These are phyloP conservation scores for Merodon equestris DNA, from an alignment of 2,888 invertebrate genomes.

Conservation along the genomic window DNA sequence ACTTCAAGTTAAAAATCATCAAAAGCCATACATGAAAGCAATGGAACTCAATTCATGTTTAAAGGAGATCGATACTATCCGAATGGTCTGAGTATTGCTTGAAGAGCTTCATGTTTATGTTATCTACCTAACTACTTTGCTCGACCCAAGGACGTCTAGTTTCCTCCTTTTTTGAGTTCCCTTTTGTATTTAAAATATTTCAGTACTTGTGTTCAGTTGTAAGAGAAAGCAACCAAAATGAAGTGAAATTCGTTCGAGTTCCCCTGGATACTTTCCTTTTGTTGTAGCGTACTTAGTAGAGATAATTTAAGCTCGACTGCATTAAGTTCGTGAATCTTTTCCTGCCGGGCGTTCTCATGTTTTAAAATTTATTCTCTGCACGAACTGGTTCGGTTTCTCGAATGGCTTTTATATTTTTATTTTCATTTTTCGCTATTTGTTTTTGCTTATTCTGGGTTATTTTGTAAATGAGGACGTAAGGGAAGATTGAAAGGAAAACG, in stretches of 20 bases:
- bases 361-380: slow-evolving; percentile 41
- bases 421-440: slow-evolving; percentile 14
- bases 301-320: slow-evolving; percentile 31
- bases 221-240: slow-evolving; percentile 1
- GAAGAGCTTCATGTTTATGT: no score
- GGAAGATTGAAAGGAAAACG: background rate
- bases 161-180: slow-evolving; percentile 9
- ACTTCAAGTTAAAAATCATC: no score
- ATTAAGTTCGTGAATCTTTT: slow-evolving; percentile 18
- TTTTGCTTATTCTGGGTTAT: background rate
- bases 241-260: no score
- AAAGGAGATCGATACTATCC: no score
- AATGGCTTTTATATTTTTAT: slow-evolving; percentile 21
- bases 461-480: background rate
- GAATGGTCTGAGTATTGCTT: no score
- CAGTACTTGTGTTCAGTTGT: slow-evolving; percentile 7
- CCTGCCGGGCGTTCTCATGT: background rate
- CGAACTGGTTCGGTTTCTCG: slow-evolving; percentile 29
- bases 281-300: slow-evolving; percentile 1
- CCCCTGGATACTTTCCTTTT: background rate
- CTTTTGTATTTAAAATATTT: slow-evolving; percentile 25
- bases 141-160: no score
- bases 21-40: no score
- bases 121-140: no score
- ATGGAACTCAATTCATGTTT: no score